Evolutionary conservation across 1,140 invertebrate species (phyloP).

Genomic region (Drosophila pseudoananassae): DNA sequence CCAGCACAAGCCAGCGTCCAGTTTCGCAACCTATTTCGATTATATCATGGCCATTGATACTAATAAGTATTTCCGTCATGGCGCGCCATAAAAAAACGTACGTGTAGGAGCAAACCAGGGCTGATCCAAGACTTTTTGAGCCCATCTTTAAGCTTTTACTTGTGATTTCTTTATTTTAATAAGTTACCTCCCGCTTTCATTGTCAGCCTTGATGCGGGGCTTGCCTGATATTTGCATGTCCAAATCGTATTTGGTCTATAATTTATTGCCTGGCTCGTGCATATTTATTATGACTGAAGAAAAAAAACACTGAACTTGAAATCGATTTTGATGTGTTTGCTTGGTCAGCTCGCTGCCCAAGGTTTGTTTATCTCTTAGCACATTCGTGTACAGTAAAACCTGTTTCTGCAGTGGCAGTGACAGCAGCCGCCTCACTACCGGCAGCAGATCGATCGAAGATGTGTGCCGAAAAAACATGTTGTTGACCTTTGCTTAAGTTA

Average conservation of each 20-base stretch:
- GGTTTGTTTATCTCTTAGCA: constrained; percentile 77
- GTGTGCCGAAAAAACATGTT: constrained; percentile 57
- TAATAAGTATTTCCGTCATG: constrained; percentile 81
- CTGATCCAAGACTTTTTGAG: constrained; percentile 36
- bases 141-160: constrained; percentile 2
- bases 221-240: constrained; percentile 45
- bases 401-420: constrained; percentile 47
- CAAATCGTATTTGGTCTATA: constrained; percentile 55
- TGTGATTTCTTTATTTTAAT: not conserved
- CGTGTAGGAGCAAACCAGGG: constrained; percentile 51
- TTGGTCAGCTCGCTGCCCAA: constrained; percentile 50
- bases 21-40: constrained; percentile 67
- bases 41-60: constrained; percentile 66
- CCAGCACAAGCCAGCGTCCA: constrained; percentile 12
- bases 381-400: constrained; percentile 61
- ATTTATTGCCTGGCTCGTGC: constrained; percentile 50
- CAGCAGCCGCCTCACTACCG: constrained; percentile 8
- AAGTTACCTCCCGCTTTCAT: constrained; percentile 3
- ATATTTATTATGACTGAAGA: constrained; percentile 46
- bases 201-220: constrained; percentile 22
- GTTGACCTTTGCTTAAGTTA: constrained; percentile 58
- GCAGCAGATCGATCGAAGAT: constrained; percentile 36
- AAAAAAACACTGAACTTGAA: constrained; percentile 71
- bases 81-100: constrained; percentile 46
- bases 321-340: constrained; percentile 66